Evolutionary conservation across 2,113 vertebrate genomes (phyloP).

Genomic region (Leiothrix lutea): DNA sequence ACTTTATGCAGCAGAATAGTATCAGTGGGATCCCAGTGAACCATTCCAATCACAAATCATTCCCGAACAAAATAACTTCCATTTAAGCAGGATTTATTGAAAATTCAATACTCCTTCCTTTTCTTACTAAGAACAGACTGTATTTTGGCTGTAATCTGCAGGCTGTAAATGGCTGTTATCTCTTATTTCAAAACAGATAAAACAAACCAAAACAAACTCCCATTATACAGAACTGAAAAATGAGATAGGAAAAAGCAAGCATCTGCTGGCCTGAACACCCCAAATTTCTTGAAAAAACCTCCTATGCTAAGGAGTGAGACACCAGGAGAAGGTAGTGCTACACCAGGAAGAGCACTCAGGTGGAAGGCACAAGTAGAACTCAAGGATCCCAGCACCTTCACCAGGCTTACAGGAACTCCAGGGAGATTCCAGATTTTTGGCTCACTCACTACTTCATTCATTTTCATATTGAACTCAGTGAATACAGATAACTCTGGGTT

Average conservation of each 20-base stretch:
- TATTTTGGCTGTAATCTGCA: background rate
- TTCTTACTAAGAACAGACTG: background rate
- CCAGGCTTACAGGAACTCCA: background rate
- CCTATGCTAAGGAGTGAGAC: background rate
- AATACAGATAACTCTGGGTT: background rate
- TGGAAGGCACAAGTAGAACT: background rate
- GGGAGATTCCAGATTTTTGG: background rate
- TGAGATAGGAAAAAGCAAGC: background rate
- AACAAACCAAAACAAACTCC: background rate
- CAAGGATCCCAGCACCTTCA: background rate
- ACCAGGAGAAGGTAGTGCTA: background rate
- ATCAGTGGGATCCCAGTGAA: background rate
- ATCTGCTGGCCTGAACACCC: background rate
- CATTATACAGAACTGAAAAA: background rate
- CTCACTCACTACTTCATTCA: background rate
- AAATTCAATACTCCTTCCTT: background rate
- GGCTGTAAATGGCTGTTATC: background rate
- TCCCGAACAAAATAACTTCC: background rate
- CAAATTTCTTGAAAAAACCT: background rate
- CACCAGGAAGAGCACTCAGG: background rate
- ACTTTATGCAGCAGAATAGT: background rate
- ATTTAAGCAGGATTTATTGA: background rate
- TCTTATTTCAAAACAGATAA: background rate
- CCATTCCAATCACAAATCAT: background rate
- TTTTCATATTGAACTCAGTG: background rate